These are phyloP conservation scores for Protaetia brevitarsis DNA, from an alignment of 1,140 invertebrate genomes.

Conservation along the genomic window DNA sequence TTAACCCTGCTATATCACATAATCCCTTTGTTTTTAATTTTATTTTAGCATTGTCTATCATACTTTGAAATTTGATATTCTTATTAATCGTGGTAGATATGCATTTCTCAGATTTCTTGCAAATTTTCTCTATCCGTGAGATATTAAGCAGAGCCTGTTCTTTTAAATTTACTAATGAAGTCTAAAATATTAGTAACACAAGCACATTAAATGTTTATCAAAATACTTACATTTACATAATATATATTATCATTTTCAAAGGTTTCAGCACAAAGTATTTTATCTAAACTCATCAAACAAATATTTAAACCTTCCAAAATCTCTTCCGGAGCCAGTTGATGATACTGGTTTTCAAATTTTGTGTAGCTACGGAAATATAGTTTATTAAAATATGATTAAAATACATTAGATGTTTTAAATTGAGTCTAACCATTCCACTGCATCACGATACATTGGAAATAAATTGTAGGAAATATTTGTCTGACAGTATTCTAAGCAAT, in stretches of 20 bases:
- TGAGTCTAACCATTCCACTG: not conserved
- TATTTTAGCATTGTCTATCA: slow-evolving; percentile 1
- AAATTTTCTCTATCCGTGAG: not conserved
- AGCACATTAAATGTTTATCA: too few relatives aligned
- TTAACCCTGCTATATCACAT: slow-evolving; percentile 37
- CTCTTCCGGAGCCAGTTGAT: not conserved
- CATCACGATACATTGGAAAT: not conserved
- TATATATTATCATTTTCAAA: not conserved
- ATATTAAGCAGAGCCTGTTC: not conserved
- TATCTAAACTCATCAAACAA: not conserved
- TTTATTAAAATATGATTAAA: not conserved
- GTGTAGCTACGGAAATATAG: not conserved
- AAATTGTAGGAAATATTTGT: not conserved
- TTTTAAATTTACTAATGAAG: not conserved
- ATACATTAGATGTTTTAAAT: not conserved
- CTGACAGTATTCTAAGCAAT: too few relatives aligned
- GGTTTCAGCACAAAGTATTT: not conserved
- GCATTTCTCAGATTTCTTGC: not conserved
- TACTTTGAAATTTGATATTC: not conserved
- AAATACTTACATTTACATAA: not conserved
- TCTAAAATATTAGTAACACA: too few relatives aligned
- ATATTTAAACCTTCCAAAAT: not conserved
- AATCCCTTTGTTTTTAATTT: slow-evolving; percentile 37
- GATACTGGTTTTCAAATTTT: not conserved
- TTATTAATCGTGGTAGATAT: not conserved